These are phyloP conservation scores for Hydroisotoma schaefferi DNA, from an alignment of 2,888 invertebrate genomes.

Conservation along the genomic window DNA sequence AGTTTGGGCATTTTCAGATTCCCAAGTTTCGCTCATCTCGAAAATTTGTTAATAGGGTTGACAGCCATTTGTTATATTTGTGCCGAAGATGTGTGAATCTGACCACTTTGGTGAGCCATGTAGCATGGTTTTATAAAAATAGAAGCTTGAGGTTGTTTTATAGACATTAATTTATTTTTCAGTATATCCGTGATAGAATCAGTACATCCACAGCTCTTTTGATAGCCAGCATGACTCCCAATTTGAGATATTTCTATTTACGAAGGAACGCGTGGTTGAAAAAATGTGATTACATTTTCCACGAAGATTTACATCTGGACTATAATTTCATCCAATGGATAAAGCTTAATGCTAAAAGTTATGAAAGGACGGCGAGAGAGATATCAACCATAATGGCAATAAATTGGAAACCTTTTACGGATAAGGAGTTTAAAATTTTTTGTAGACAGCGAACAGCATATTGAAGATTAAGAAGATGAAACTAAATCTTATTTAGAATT, in stretches of 20 bases:
- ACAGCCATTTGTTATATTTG: slow-evolving; percentile 64
- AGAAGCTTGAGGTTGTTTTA: too few relatives aligned
- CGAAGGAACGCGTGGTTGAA: slow-evolving; percentile 69
- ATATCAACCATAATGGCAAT: slow-evolving; percentile 66
- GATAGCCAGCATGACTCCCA: slow-evolving; percentile 63
- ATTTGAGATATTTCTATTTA: slow-evolving; percentile 62
- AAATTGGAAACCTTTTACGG: slow-evolving; percentile 64
- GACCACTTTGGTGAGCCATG: slow-evolving; percentile 61
- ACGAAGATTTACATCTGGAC: slow-evolving; percentile 62
- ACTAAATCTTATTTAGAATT: too few relatives aligned
- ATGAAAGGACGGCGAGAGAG: slow-evolving; percentile 64
- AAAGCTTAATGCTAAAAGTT: slow-evolving; percentile 60
- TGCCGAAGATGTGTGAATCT: slow-evolving; percentile 65
- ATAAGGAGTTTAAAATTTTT: slow-evolving; percentile 60
- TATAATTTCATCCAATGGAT: slow-evolving; percentile 66
- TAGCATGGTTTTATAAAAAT: too few relatives aligned
- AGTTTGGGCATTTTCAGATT: slow-evolving; percentile 66
- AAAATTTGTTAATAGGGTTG: slow-evolving; percentile 67
- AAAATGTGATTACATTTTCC: slow-evolving; percentile 57
- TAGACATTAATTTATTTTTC: slow-evolving; percentile 20
- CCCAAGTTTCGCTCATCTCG: slow-evolving; percentile 65
- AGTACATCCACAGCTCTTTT: slow-evolving; percentile 73
- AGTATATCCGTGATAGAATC: slow-evolving; percentile 70
- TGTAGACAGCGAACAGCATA: slow-evolving; percentile 28
- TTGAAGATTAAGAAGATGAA: slow-evolving; percentile 5